phyloP scores from a whole-genome alignment of 1,140 invertebrate species.

The Odontomachus brunneus region DNA sequence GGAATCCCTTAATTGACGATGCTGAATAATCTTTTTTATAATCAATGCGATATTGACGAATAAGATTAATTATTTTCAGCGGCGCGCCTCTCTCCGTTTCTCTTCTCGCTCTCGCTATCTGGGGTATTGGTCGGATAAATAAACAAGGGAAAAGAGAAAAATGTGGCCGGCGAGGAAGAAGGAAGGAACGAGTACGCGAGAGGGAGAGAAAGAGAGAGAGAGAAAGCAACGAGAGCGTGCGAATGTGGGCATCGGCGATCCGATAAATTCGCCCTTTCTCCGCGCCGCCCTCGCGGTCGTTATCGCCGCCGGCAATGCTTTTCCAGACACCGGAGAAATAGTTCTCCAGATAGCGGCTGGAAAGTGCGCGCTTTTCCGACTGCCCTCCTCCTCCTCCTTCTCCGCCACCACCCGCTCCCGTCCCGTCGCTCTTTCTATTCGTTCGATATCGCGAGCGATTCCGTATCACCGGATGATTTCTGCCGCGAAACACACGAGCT shows the following conservation, averaged over 20 bases:
- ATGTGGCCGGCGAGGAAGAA: constrained; percentile 24
- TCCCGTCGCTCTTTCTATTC: neutral
- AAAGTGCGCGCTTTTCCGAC: constrained; percentile 70
- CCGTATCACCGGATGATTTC: constrained; percentile 71
- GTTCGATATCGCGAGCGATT: constrained; percentile 67
- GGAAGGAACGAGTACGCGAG: neutral
- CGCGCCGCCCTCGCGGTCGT: constrained; percentile 68
- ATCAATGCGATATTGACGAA: constrained; percentile 4
- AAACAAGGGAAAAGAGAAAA: constrained; percentile 49
- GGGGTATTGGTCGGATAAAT: constrained; percentile 42
- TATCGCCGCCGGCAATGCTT: constrained; percentile 75
- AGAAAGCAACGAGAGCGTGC: constrained; percentile 24
- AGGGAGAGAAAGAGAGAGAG: constrained; percentile 8
- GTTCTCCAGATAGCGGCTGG: constrained; percentile 74
- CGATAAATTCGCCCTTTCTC: constrained; percentile 76
- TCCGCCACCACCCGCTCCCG: neutral
- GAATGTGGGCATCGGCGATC: constrained; percentile 72
- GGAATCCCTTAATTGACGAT: neutral
- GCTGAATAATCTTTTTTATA: neutral
- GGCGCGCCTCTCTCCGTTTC: neutral
- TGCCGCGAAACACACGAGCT: constrained; percentile 65
- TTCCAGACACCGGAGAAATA: constrained; percentile 77
- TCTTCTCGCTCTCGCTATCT: constrained; percentile 25
- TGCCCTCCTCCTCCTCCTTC: neutral
- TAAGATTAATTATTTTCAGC: constrained; percentile 44